Evolutionary conservation across 1,140 invertebrate species (phyloP), one percentile per base, ranked within the genome.

Genomic region (Mylabris phalerata): DNA sequence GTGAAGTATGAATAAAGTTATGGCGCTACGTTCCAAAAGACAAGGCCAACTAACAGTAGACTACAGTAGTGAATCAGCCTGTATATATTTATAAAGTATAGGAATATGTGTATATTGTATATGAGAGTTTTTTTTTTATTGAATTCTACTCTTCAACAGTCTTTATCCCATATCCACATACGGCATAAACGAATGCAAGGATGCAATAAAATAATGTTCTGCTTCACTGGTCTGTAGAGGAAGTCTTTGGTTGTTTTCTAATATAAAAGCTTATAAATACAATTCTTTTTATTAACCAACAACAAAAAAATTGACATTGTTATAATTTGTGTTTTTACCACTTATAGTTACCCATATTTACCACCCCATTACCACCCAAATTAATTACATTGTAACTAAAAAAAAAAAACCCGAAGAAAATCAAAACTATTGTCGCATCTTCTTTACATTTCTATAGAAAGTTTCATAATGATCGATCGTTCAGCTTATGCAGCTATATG

Each of bases 141-240:
- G 19, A 19, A 19, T 19, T 32, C 32, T 32, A 32, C 7, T 19
- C 19, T 32, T 32, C 32, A 32, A 32, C 32, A 32, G 32, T 32
- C 32, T 32, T 19, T 19, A 19, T 19, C 19, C 19, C 19, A 19
- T 19, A 19, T 19, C 19, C 50, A 25, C 41, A 19, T 26, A 26
- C 40, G 40, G 50, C 26, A 19, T 19, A 19, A 19, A 2, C 19
- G 19, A 19, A 19, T 47, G 47, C 51, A 50, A 51, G 50, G 49
- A 60, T 55, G 58, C 58, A 60, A 60, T 60, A 60, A 60, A 60
- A 60, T 60, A 60, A 60, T 55, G 50, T 60, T 51, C 46, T 52
- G 51, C 58, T 60, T 52, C 49, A 60, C 38, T 55, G 58, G 51
- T 39, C 47, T 48, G 50, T 52, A 55, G 50, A 60, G 32, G 32